phyloP scores from a whole-genome alignment of 2,888 invertebrate species.

The Crocallis elinguaria region DNA sequence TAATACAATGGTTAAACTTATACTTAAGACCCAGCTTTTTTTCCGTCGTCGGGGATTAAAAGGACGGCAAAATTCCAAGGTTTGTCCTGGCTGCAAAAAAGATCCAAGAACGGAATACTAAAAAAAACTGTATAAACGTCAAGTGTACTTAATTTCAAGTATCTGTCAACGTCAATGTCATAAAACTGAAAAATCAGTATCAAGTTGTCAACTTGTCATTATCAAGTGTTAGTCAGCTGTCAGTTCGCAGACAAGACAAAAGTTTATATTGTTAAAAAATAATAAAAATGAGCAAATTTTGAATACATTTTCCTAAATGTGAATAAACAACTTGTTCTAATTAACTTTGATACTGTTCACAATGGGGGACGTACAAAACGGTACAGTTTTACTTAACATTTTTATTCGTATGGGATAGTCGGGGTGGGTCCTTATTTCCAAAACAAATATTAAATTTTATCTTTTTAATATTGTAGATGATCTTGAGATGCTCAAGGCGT shows the following conservation, averaged over 20 bases:
- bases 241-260: neutral
- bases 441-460: neutral
- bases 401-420: neutral
- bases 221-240: neutral
- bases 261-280: neutral
- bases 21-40: too few relatives aligned
- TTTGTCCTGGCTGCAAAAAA: too few relatives aligned
- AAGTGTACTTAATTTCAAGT: too few relatives aligned
- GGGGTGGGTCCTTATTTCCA: constrained; percentile 1
- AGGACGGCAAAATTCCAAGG: too few relatives aligned
- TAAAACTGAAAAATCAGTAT: too few relatives aligned
- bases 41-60: too few relatives aligned
- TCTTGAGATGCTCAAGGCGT: constrained; percentile 92
- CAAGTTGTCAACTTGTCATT: too few relatives aligned
- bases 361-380: constrained; percentile 11
- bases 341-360: neutral
- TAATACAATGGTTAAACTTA: too few relatives aligned
- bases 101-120: too few relatives aligned
- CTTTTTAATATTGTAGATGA: constrained; percentile 81
- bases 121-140: too few relatives aligned
- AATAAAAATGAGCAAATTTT: neutral
- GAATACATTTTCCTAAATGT: neutral
- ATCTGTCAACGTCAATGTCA: too few relatives aligned
- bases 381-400: neutral
- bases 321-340: neutral